Percentiles rank a stretch among this genome's conserved stretches.
These are phyloP conservation scores for Sandelia bainsii DNA, from an alignment of 2,797 vertebrate genomes.

Conservation along the genomic window DNA sequence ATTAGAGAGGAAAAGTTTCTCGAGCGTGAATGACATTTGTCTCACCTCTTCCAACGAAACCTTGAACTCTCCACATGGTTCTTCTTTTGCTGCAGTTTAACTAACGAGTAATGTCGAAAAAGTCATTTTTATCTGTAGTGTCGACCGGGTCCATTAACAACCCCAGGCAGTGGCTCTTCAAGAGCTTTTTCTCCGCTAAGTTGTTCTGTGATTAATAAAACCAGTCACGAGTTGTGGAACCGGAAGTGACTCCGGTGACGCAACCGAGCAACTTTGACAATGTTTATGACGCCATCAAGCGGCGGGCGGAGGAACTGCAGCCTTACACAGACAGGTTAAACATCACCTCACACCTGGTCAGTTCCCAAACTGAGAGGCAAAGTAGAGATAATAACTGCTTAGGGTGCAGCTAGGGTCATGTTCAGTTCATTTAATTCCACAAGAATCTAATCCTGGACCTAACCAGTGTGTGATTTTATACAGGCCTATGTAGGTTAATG, in stretches of 20 bases:
- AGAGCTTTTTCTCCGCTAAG: accelerated
- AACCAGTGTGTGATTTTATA: no score
- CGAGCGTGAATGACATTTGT: background rate
- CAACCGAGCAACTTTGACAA: background rate
- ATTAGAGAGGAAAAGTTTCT: background rate
- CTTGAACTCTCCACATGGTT: constrained; percentile 84
- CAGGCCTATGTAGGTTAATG: no score
- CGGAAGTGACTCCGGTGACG: constrained; percentile 57
- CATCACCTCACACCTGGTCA: no score
- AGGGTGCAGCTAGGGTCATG: no score
- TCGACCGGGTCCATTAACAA: background rate
- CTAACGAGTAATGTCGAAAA: background rate
- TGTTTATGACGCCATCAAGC: constrained; percentile 18
- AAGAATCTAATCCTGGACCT: no score
- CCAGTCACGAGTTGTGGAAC: constrained; percentile 49
- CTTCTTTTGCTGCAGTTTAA: constrained; percentile 18
- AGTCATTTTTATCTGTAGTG: constrained; percentile 14
- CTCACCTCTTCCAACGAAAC: constrained; percentile 82
- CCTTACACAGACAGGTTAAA: background rate
- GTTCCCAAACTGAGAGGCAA: no score
- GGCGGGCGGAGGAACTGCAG: background rate
- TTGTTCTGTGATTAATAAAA: background rate
- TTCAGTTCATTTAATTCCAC: no score
- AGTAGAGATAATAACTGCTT: no score
- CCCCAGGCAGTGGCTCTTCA: accelerated